Conservation (phyloP, 2,113 vertebrate species). For the Proterorhinus semilunaris region DNA sequence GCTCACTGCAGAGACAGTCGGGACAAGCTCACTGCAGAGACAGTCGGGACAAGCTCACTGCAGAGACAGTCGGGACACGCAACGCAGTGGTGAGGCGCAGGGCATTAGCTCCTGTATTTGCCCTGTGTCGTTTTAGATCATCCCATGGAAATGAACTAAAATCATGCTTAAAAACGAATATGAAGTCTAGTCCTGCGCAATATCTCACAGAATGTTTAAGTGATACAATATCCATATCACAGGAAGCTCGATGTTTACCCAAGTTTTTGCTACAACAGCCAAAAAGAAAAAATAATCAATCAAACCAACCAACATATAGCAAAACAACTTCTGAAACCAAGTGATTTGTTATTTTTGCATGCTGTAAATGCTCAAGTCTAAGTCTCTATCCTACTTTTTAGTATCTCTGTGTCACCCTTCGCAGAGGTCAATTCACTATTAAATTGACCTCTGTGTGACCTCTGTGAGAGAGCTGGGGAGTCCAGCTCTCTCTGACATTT, state of each 20-base stretch:
- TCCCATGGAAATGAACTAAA: background rate
- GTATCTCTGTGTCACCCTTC: background rate
- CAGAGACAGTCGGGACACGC: slow-evolving; percentile 58
- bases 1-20: slow-evolving; percentile 63
- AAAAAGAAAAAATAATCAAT: too few species aligned
- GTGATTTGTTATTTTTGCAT: background rate
- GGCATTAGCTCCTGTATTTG: slow-evolving; percentile 5
- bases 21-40: slow-evolving; percentile 73
- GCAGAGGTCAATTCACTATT: slow-evolving; percentile 31
- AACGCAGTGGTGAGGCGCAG: slow-evolving; percentile 31
- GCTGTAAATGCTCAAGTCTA: background rate
- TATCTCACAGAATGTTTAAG: background rate
- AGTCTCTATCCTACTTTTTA: background rate
- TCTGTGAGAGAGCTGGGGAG: too few species aligned
- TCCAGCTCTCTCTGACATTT: slow-evolving; percentile 27
- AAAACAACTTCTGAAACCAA: background rate
- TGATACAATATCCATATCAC: too few species aligned
- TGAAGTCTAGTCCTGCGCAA: background rate
- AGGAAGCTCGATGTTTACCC: too few species aligned
- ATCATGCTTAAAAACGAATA: background rate
- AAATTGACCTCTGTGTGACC: too few species aligned
- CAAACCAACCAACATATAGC: too few species aligned
- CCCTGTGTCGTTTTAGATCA: background rate
- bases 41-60: slow-evolving; percentile 82
- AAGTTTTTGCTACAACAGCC: too few species aligned